Percentiles rank a stretch among this genome's conserved stretches.
phyloP scores from a whole-genome alignment of 2,888 invertebrate species.

The Archips crataeganus region DNA sequence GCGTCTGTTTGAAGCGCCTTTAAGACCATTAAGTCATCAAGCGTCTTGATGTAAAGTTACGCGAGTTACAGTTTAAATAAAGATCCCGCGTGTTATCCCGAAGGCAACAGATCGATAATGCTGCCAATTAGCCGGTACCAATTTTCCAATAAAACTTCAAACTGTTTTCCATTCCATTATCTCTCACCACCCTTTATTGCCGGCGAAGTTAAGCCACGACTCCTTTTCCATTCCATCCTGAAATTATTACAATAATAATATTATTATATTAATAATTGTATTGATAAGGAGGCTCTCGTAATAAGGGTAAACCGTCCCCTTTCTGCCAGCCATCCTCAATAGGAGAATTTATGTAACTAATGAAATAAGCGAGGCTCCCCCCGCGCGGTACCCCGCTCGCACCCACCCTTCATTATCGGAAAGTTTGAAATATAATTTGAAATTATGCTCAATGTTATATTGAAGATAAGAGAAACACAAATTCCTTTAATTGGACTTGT shows the following conservation, averaged over 20 bases:
- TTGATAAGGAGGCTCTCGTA: slow-evolving; percentile 86
- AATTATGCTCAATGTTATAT: slow-evolving; percentile 87
- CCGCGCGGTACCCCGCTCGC: slow-evolving; percentile 61
- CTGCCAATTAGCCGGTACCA: slow-evolving; percentile 83
- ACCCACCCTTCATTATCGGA: slow-evolving; percentile 85
- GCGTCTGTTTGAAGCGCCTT: background rate
- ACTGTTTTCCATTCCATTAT: slow-evolving; percentile 86
- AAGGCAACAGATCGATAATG: slow-evolving; percentile 80
- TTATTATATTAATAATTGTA: slow-evolving; percentile 87
- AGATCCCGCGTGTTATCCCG: slow-evolving; percentile 56
- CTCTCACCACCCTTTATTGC: slow-evolving; percentile 84
- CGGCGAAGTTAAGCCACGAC: slow-evolving; percentile 83
- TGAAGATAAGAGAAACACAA: slow-evolving; percentile 87
- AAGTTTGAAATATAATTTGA: slow-evolving; percentile 87
- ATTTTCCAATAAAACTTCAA: slow-evolving; percentile 86
- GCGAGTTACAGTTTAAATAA: slow-evolving; percentile 50
- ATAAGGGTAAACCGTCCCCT: slow-evolving; percentile 86
- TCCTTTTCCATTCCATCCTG: slow-evolving; percentile 76
- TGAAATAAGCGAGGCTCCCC: slow-evolving; percentile 85
- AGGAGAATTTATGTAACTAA: slow-evolving; percentile 86
- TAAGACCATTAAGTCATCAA: slow-evolving; percentile 10
- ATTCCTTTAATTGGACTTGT: slow-evolving; percentile 87
- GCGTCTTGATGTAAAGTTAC: slow-evolving; percentile 39
- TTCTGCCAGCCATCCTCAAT: slow-evolving; percentile 85
- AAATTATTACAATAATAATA: slow-evolving; percentile 86